Conservation (phyloP, 2,888 invertebrate species). For the Epinotia bilunana region DNA sequence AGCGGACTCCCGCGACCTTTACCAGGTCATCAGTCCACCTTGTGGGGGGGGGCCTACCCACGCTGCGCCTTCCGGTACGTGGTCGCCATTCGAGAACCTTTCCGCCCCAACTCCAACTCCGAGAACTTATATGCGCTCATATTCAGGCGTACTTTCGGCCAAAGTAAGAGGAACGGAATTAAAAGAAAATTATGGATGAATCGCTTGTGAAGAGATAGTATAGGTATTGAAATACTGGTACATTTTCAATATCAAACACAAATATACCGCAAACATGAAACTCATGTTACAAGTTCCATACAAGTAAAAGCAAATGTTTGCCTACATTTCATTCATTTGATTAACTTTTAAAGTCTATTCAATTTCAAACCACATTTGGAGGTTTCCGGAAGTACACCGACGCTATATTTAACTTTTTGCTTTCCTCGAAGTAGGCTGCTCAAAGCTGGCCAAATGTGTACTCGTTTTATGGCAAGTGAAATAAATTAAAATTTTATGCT, state of each 20-base stretch:
- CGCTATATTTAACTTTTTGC: neutral
- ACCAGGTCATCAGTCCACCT: no score
- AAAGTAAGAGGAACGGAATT: no score
- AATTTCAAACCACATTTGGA: neutral
- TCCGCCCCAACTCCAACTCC: no score
- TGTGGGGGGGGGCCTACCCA: no score
- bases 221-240: neutral
- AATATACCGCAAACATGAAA: neutral
- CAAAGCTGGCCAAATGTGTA: constrained; percentile 13
- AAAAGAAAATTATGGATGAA: no score
- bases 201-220: neutral
- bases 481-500: constrained; percentile 22
- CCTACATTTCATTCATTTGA: constrained; percentile 3
- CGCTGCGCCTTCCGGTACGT: no score
- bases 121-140: no score
- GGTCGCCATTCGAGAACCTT: no score
- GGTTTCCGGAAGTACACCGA: neutral
- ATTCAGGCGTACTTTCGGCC: no score
- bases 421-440: neutral
- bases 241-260: neutral
- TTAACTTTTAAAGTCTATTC: neutral
- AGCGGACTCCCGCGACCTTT: no score
- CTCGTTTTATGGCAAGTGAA: constrained; percentile 1
- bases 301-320: constrained; percentile 1
- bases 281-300: neutral